These are phyloP conservation scores for Pungitius pungitius DNA, from an alignment of 2,113 vertebrate genomes.

Conservation along the genomic window DNA sequence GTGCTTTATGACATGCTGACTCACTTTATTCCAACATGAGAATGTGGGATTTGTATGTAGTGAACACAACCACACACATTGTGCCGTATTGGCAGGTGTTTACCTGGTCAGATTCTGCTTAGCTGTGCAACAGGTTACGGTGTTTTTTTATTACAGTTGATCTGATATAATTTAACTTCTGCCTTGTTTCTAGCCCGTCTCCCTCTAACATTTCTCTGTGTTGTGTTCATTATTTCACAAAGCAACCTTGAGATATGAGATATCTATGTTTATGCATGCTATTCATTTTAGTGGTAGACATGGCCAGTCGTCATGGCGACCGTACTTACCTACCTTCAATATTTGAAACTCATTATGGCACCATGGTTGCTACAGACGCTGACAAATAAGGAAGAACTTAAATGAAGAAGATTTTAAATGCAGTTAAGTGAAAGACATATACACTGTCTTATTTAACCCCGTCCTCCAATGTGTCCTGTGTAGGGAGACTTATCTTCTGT, in stretches of 20 bases:
- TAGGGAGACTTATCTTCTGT: neutral
- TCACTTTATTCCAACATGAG: neutral
- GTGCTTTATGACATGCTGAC: conserved; percentile 2
- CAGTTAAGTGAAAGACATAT: no score
- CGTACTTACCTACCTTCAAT: no score
- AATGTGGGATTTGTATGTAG: neutral
- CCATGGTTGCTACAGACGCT: no score
- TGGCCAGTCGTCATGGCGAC: no score
- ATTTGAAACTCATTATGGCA: no score
- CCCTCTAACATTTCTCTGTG: neutral
- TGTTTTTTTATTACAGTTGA: neutral
- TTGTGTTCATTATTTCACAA: neutral
- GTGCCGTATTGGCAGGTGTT: neutral
- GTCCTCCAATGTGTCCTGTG: no score
- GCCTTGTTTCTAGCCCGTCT: no score
- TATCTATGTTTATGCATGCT: neutral
- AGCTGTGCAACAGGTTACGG: neutral
- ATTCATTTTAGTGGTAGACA: no score
- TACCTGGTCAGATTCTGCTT: neutral
- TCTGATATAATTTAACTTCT: neutral
- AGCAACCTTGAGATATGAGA: neutral
- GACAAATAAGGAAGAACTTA: no score
- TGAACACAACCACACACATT: neutral
- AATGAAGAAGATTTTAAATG: no score
- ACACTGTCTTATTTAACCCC: no score